These are phyloP conservation scores for Euborellia annulipes DNA, from an alignment of 1,140 invertebrate genomes.

Conservation along the genomic window DNA sequence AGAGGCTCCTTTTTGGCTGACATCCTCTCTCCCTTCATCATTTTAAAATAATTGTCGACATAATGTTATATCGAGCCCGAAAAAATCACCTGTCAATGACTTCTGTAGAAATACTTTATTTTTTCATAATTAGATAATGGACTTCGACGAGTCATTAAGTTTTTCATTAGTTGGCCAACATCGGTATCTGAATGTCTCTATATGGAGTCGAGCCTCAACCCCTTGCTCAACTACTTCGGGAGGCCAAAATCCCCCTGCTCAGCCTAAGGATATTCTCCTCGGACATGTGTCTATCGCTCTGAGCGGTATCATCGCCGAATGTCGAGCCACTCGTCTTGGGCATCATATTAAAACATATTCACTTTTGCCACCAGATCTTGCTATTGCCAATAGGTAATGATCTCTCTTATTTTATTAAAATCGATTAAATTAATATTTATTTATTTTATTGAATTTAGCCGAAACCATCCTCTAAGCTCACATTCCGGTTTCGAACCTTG, in stretches of 20 bases:
- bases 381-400: too few species aligned
- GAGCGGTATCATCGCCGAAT: slow-evolving; percentile 56
- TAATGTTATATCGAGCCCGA: too few species aligned
- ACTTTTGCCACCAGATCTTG: slow-evolving; percentile 20
- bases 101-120: background rate
- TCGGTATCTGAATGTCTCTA: slow-evolving; percentile 66
- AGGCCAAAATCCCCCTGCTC: background rate
- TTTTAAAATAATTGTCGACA: too few species aligned
- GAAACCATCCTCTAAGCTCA: slow-evolving; percentile 41
- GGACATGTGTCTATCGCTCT: slow-evolving; percentile 69
- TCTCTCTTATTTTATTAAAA: too few species aligned
- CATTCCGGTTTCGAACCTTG: slow-evolving; percentile 79
- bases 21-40: too few species aligned
- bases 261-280: slow-evolving; percentile 40
- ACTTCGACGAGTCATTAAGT: slow-evolving; percentile 57
- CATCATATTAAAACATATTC: slow-evolving; percentile 53
- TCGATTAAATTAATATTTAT: slow-evolving; percentile 1
- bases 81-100: too few species aligned
- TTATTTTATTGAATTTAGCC: slow-evolving; percentile 29
- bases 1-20: too few species aligned
- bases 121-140: slow-evolving; percentile 32
- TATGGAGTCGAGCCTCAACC: slow-evolving; percentile 44
- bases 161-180: slow-evolving; percentile 52
- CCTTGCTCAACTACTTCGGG: too few species aligned
- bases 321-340: slow-evolving; percentile 59